These are phyloP conservation scores for Gallirallus australis DNA, from an alignment of 2,797 vertebrate species.

Conservation along the genomic window DNA sequence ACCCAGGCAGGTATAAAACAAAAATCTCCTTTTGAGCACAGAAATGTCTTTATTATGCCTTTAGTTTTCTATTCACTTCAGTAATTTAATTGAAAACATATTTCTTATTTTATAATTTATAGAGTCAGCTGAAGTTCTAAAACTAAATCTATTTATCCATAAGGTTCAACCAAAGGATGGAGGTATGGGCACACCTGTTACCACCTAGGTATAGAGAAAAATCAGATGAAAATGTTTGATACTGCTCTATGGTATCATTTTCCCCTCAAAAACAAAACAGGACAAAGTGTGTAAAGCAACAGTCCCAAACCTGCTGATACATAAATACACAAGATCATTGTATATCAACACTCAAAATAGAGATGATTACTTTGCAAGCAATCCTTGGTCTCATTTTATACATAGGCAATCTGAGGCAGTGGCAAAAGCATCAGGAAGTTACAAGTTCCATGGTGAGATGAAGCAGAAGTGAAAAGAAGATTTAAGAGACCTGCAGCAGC, in stretches of 20 bases:
- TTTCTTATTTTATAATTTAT: background rate
- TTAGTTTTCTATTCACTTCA: background rate
- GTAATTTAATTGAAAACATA: background rate
- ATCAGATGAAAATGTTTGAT: background rate
- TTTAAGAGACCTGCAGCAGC: background rate
- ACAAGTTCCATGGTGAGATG: background rate
- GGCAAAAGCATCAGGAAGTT: background rate
- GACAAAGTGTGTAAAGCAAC: background rate
- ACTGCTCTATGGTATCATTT: background rate
- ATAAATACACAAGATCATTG: background rate
- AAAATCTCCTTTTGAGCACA: background rate
- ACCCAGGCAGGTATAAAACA: background rate
- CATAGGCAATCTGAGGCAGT: background rate
- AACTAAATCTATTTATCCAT: background rate
- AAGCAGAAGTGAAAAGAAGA: background rate
- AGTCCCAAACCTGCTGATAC: background rate
- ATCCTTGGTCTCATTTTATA: background rate
- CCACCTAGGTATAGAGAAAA: background rate
- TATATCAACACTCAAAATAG: background rate
- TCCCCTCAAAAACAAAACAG: background rate
- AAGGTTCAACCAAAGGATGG: background rate
- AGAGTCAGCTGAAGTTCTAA: background rate
- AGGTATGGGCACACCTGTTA: background rate
- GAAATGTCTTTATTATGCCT: background rate
- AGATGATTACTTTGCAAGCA: background rate